Conservation (phyloP, 2,113 vertebrate species). For the Silurus glanis region DNA sequence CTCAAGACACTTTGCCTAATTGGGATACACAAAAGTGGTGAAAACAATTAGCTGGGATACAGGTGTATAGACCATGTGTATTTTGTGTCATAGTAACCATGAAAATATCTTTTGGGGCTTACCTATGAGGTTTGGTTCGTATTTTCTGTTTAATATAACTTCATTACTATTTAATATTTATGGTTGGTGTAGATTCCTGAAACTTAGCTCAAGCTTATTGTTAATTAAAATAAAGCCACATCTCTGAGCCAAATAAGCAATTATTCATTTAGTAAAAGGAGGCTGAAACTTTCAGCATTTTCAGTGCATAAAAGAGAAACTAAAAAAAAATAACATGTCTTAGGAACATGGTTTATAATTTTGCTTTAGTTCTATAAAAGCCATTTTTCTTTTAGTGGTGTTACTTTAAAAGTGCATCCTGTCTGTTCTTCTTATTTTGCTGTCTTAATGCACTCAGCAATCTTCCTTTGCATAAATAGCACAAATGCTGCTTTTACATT, state of each 20-base stretch:
- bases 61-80: neutral
- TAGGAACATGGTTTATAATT: neutral
- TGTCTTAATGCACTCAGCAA: constrained; percentile 12
- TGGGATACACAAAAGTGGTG: constrained; percentile 48
- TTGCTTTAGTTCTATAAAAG: neutral
- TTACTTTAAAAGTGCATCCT: neutral
- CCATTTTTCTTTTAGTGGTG: constrained; percentile 23
- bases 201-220: neutral
- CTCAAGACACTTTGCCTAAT: constrained; percentile 43
- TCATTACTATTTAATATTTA: neutral
- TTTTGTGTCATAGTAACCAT: neutral
- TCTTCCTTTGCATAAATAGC: constrained; percentile 7
- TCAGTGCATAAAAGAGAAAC: neutral
- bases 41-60: constrained; percentile 25
- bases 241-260: constrained; percentile 26
- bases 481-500: constrained; percentile 7
- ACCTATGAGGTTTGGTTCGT: neutral
- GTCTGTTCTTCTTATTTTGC: neutral
- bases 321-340: neutral
- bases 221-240: neutral
- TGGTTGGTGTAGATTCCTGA: neutral
- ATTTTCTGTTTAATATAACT: neutral
- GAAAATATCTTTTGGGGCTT: neutral
- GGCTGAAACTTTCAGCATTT: constrained; percentile 18
- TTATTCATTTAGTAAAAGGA: constrained; percentile 42